Evolutionary conservation across 2,888 invertebrate species (phyloP).

Genomic region (Paralinhomoeus sp.): DNA sequence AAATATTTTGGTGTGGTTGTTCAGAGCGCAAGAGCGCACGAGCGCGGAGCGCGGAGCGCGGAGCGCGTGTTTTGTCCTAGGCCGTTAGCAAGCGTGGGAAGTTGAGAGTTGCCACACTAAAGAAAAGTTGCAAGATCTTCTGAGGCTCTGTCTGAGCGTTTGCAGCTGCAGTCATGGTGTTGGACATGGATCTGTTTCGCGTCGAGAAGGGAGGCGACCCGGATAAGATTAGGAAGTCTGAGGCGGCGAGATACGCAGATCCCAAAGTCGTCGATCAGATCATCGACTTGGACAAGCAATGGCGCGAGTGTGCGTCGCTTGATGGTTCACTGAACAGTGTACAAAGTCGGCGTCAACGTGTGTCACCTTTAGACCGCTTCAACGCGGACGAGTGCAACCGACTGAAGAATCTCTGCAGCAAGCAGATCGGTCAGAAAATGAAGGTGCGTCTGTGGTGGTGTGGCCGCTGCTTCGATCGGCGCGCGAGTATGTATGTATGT

Average conservation of each 20-base stretch:
- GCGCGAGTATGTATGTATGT: no score
- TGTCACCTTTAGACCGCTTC: constrained; percentile 44
- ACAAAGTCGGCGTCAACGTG: background rate
- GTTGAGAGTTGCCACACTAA: no score
- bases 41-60: no score
- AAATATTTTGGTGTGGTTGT: no score
- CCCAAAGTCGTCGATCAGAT: constrained; percentile 64
- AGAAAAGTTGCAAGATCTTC: no score
- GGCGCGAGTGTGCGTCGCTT: constrained; percentile 88
- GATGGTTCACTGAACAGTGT: constrained; percentile 54
- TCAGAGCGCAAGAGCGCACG: no score
- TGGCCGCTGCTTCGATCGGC: no score
- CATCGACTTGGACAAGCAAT: constrained; percentile 60
- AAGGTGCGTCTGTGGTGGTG: no score
- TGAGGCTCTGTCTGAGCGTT: no score
- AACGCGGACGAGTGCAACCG: constrained; percentile 82
- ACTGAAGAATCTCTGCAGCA: constrained; percentile 82
- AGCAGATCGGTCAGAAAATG: constrained; percentile 89
- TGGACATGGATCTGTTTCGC: constrained; percentile 86
- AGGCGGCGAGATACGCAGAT: constrained; percentile 72
- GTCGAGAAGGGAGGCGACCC: constrained; percentile 84
- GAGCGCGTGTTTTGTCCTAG: no score
- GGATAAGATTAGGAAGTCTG: constrained; percentile 68
- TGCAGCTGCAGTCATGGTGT: no score
- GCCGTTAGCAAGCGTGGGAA: no score